These are phyloP conservation scores for Gymnocypris eckloni DNA, from an alignment of 2,797 vertebrate species.

Conservation along the genomic window DNA sequence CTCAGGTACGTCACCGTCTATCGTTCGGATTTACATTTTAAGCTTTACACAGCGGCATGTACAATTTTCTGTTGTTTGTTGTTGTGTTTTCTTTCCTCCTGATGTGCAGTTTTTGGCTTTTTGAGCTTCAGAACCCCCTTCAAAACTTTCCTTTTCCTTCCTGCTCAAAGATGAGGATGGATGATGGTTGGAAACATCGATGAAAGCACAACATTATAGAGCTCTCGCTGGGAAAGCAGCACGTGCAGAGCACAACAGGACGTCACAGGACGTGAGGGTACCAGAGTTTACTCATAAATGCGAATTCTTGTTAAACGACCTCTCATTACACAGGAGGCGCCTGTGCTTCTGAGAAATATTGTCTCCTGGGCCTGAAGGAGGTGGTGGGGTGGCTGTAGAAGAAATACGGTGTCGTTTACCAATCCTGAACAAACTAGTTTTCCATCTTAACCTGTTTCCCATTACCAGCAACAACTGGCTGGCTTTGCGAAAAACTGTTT, in stretches of 20 bases:
- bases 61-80: background rate
- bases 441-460: constrained; percentile 35
- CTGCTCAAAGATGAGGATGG: background rate
- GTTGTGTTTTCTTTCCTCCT: background rate
- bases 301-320: constrained; percentile 35
- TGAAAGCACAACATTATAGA: background rate
- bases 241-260: background rate
- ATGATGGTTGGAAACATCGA: background rate
- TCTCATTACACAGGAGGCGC: constrained; percentile 41
- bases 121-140: background rate
- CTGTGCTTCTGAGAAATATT: constrained; percentile 32
- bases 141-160: background rate
- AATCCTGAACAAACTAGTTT: constrained; percentile 35
- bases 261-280: background rate
- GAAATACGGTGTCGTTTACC: constrained; percentile 37
- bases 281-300: constrained; percentile 32
- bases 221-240: background rate
- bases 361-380: constrained; percentile 31
- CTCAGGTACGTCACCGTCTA: background rate
- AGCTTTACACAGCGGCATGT: background rate
- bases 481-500: constrained; percentile 12
- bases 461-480: constrained; percentile 32
- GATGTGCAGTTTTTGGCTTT: background rate
- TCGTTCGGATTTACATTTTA: background rate
- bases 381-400: background rate